Percentiles rank a stretch among this genome's conserved stretches.
Evolutionary conservation across 1,140 invertebrate species (phyloP).

Genomic region (Potamilus streckersoni): DNA sequence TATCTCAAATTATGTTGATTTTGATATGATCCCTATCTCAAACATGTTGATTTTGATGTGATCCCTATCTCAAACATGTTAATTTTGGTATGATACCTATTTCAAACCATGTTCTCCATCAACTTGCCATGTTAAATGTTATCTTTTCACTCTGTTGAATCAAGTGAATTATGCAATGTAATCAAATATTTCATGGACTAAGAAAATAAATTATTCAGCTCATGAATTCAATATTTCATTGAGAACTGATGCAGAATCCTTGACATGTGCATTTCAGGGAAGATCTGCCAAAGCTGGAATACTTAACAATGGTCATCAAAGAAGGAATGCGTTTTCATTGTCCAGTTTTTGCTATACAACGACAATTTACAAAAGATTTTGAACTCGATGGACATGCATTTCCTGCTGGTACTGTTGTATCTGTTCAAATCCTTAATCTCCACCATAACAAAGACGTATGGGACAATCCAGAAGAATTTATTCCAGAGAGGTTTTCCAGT

Average conservation of each 20-base stretch:
- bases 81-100: too few species aligned
- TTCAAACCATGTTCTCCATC: too few species aligned
- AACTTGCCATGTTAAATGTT: too few species aligned
- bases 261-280: conserved; percentile 26
- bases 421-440: conserved; percentile 27
- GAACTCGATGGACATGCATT: conserved; percentile 50
- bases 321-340: conserved; percentile 64
- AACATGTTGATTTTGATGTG: too few species aligned
- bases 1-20: too few species aligned
- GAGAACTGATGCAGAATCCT: background rate
- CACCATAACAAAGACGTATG: conserved; percentile 44
- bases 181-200: too few species aligned
- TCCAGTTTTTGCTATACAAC: conserved; percentile 76
- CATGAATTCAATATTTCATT: background rate
- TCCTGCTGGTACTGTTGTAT: conserved; percentile 35
- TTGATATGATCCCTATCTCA: too few species aligned
- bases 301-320: conserved; percentile 64
- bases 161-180: too few species aligned
- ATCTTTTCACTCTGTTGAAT: too few species aligned
- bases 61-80: too few species aligned
- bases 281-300: conserved; percentile 55
- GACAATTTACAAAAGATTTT: conserved; percentile 77
- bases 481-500: conserved; percentile 41
- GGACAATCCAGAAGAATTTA: conserved; percentile 35
- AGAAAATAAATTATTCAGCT: background rate